Conservation (phyloP, 35 echinoderm and acorn worm genomes). For the Patiria miniata region DNA sequence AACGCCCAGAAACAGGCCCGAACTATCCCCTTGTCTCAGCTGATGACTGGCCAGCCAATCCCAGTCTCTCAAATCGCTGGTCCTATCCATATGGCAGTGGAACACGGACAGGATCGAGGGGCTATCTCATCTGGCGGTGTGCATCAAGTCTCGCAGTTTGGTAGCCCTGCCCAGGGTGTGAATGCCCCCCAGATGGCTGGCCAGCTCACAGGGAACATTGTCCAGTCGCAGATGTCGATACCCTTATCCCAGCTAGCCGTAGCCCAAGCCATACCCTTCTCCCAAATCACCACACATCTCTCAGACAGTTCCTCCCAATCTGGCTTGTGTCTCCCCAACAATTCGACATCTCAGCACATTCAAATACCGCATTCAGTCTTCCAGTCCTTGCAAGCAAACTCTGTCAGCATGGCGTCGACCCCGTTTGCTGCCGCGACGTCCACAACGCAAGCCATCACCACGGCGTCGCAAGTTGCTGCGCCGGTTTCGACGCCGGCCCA, state of each 20-base stretch:
- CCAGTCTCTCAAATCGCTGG: neutral
- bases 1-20: neutral
- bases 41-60: constrained; percentile 23
- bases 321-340: neutral
- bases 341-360: neutral
- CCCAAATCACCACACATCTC: neutral
- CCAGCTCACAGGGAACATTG: neutral
- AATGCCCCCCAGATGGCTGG: neutral
- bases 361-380: neutral
- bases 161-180: neutral
- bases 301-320: neutral
- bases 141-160: neutral
- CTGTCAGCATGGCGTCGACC: neutral
- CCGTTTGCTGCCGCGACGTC: neutral
- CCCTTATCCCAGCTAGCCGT: neutral
- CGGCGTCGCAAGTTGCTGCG: neutral
- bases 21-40: constrained; percentile 15
- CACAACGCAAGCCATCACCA: neutral
- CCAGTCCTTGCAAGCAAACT: neutral
- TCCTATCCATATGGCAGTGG: neutral
- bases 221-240: neutral
- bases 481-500: neutral
- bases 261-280: constrained; percentile 5
- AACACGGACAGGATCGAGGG: neutral
- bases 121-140: neutral